Base-by-base conservation (phyloP, 1,140 invertebrate species). In the Lepidurus apus region DNA sequence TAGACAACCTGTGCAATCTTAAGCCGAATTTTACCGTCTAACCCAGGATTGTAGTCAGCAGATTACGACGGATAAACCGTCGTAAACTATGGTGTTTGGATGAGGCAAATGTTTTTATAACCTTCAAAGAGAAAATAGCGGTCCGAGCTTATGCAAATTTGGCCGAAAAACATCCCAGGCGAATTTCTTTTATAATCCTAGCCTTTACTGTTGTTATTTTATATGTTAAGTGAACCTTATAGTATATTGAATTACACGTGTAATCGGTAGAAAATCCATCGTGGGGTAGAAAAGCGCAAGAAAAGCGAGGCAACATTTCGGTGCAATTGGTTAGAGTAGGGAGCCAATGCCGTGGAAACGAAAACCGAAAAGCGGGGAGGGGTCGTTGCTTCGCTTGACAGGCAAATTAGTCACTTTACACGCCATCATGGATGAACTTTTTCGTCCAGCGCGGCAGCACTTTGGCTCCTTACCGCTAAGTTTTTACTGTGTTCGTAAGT, bases 321-420 rank as follows among this genome's bases (percentile, higher is more conserved):
- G 53, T 65, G 53, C 53, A 65, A 65, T 65, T 65, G 53, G 53
- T 65, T 65, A 17, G 53, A 65, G 53, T 65, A 65, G 6, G 34
- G 53, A 65, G 53, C 53, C 53, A 65, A 65, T 65, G 53, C 53
- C 53, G 13, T 65, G 53, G 53, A 65, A 65, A 65, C 21, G 53
- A 13, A 65, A 65, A n/a, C 53, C 53, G 17, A 21, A 65, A 65
- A 65, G 53, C 53, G 21, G 21, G 21, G 53, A 65, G 53, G 34
- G 53, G 53, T 65, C 53, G 53, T 65, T 65, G 53, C 13, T 65
- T 65, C 6, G 17, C 53, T 65, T 65, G 53, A 65, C 53, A 65
- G 53, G 53, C 53, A 21, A 65, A 65, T 65, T 65, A 65, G 53
- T 65, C 53, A 65, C 53, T 65, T 7, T 21, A 65, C 53, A 65